Evolutionary conservation across 1,140 invertebrate species (phyloP), one percentile per base, ranked within the genome.

Genomic region (Zaprionus camerounensis): DNA sequence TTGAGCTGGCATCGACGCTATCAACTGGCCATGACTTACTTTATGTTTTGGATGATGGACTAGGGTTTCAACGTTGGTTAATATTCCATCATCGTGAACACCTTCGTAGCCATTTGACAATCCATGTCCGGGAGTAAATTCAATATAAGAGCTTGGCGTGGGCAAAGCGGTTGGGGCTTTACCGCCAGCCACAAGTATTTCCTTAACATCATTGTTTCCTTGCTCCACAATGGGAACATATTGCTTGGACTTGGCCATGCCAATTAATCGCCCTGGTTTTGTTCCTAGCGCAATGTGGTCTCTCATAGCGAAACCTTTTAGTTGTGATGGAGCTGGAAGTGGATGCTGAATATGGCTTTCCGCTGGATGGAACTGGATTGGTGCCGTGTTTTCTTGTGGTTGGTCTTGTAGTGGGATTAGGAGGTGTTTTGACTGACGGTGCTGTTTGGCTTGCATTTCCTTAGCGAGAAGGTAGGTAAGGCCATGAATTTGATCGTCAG

Each of bases 401-500:
- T 90, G 76, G 57, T 84, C 78, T 1, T 20, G 66, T 0, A 46
- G 0, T 22, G 26, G 41, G 22, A 71, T 28, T 1, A 71, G 9
- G 24, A 82, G 24, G 5, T 87, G 78, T n/a, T 92, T 88, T 22
- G 79, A 69, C 64, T 92, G 82, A 4, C 88, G 74, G 31, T 91
- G 91, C 64, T 91, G 91, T 62, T 92, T 86, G 34, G 81, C 75
- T 61, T 92, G 91, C 91, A 92, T 92, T 36, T 92, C 91, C 34
- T 92, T 92, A 76, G 88, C 91, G 56, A 92, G 28, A 6, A 92
- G 68, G 53, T 92, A 92, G 57, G 91, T 92, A 0, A 92, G 66
- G 2, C 91, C 91, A 15, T 92, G 91, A 41, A 92, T 91, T 69
- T 92, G 91, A 64, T 92, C 91, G n/a, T 91, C 86, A 0, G 91